Evolutionary conservation across 2,888 invertebrate genomes (phyloP), one percentile per base, ranked within the genome.

Genomic region (Campopleginae sp.): DNA sequence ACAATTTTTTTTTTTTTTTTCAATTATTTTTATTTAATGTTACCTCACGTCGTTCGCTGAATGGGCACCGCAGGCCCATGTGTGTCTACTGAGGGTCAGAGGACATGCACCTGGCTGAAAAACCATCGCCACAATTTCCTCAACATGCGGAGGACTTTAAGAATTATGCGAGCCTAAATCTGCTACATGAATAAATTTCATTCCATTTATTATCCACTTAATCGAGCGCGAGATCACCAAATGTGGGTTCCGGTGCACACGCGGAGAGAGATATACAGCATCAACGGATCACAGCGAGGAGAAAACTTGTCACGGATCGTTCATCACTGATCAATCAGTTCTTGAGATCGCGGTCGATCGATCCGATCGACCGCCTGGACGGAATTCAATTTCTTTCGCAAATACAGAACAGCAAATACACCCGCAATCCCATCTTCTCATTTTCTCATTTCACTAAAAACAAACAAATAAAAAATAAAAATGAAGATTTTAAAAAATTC

Each of bases 321-420:
- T 75, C 48, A 85, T 84, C 77, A 66, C 38, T 66, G 85, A 82
- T 82, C 82, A 38, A 75, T 82, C 82, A 70, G 61, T 71, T 38
- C 54, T 63, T 58, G 74, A 54, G 74, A 66, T 68, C 65, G 65
- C 65, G 65, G 75, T 78, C 81, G 72, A 68, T 58, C 63, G 51
- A 81, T 78, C 74, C 48, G 31, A 48, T 58, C 65, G 82, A 71
- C 79, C 85, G 71, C 76, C 82, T 68, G 79, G 46, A 38, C 27
- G 75, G 85, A 58, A 85, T 85, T 80, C 85, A 71, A 82, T 85
- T 80, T 82, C 85, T 82, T 76, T 76, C 65, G 71, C 75, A 85
- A 82, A 76, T 76, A 80, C 58, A 12, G 33, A 19, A 74, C 27
- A 31, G 75, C 3, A 38, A 42, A 23, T 42, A 66, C 66, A 6